Evolutionary conservation across 2,113 vertebrate species (phyloP), one percentile per base, ranked within the genome.

Genomic region (Rhea pennata): DNA sequence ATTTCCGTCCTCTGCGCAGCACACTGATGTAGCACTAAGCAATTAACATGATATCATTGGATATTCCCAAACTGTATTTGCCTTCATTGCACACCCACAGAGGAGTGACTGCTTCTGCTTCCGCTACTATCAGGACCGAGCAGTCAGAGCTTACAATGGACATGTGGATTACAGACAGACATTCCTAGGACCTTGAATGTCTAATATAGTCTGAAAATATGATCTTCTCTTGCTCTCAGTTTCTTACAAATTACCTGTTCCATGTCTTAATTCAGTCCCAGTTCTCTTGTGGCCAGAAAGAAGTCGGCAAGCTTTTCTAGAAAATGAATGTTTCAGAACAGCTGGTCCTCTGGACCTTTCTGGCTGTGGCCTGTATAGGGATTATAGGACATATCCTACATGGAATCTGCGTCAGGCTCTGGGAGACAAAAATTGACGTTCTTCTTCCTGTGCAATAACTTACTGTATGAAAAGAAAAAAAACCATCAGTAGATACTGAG

Each of bases 41-140:
- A 86, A 90, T 93, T 94, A 92, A 65, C 17, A 29, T 66, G 86
- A 8, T 95, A 74, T 86, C 83, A 86, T 71, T 90, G 88, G 83
- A 73, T 92, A 80, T n/a, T 92, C 86, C 79, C 86, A 84, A 84
- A 90, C 27, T 54, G 7, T 54, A 74, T 62, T 86, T 92, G 54
- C 88, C 56, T 87, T 88, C 0, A 4, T n/a, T 88, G 79, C 69
- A 84, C 82, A 79, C 81, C 82, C 87, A 78, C 75, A 40, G 75
- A 76, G 67, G 66, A 93, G 70, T 13, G 66, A 67, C 42, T 89
- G 56, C 81, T 78, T 36, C 72, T 77, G 74, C 46, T 84, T 66
- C 54, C 72, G 58, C 67, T 36, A 46, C 16, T 53, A 66, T 21
- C 33, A 71, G 69, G 46, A 62, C 15, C 3, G 16, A 19, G 80